A percentile compares a stretch with the other conserved stretches of the same genome.
These are phyloP conservation scores for Mormyrops attenuatus DNA, from an alignment of 2,797 vertebrate genomes.

Conservation along the genomic window DNA sequence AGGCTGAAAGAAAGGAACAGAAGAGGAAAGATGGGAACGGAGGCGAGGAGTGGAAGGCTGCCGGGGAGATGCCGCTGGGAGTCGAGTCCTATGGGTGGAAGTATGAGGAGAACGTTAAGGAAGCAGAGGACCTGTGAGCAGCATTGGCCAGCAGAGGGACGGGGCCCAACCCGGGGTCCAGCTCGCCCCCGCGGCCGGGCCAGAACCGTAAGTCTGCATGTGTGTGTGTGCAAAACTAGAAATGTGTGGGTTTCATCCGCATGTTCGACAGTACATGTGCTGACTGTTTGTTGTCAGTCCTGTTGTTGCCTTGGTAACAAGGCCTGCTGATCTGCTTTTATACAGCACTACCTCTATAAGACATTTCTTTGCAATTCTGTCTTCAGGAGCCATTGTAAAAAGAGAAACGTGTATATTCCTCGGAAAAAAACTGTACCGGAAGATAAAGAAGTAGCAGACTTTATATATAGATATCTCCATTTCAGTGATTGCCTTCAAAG, in stretches of 20 bases:
- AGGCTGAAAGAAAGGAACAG: not conserved
- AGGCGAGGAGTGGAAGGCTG: not conserved
- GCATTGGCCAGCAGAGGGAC: not conserved
- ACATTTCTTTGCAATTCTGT: not conserved
- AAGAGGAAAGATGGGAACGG: not conserved
- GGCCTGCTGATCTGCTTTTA: not conserved
- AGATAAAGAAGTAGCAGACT: not conserved
- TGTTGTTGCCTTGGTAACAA: not conserved
- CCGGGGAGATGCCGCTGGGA: not conserved
- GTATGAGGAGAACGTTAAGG: not conserved
- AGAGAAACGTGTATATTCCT: not conserved
- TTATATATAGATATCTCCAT: not conserved
- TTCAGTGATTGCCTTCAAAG: not conserved
- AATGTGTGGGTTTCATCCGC: not conserved
- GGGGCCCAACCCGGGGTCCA: not conserved
- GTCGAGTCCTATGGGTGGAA: no score
- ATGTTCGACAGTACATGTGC: not conserved
- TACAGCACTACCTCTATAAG: not conserved
- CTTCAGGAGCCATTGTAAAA: not conserved
- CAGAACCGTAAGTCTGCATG: not conserved
- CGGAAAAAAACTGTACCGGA: not conserved
- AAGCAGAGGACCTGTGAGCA: not conserved
- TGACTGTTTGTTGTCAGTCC: not conserved
- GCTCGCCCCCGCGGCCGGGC: not conserved
- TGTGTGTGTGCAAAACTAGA: not conserved